Conservation (phyloP, 2,797 vertebrate genomes). For the Galago senegalensis region DNA sequence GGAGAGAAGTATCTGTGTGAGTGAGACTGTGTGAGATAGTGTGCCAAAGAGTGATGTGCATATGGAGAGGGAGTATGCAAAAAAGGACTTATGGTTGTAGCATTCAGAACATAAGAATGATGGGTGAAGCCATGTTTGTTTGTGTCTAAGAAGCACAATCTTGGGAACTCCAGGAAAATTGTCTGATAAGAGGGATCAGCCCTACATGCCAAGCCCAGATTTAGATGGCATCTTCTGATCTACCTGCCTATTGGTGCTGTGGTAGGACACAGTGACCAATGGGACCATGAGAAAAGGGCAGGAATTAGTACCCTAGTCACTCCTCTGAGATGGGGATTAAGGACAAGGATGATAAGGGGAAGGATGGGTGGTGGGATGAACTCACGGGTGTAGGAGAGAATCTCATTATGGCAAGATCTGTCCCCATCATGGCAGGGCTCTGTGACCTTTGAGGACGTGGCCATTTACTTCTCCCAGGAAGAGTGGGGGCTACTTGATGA, state of each 20-base stretch:
- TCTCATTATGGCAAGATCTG: constrained; percentile 45
- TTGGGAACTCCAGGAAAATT: neutral
- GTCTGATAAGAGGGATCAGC: neutral
- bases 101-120: neutral
- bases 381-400: neutral
- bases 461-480: constrained; percentile 72
- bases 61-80: neutral
- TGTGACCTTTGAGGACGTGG: constrained; percentile 77
- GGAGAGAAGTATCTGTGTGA: neutral
- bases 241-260: neutral
- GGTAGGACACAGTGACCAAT: neutral
- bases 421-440: constrained; percentile 55
- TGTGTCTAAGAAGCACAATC: neutral
- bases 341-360: neutral
- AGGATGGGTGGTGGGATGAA: neutral
- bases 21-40: neutral
- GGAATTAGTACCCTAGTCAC: neutral
- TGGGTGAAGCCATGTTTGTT: neutral
- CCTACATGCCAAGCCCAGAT: neutral
- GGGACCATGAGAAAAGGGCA: neutral
- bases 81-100: neutral
- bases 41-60: neutral
- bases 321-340: neutral
- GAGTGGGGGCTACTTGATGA: constrained; percentile 72
- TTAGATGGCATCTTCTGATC: neutral